These are phyloP conservation scores for Aradus depressus DNA, from an alignment of 2,888 invertebrate species.

Conservation along the genomic window DNA sequence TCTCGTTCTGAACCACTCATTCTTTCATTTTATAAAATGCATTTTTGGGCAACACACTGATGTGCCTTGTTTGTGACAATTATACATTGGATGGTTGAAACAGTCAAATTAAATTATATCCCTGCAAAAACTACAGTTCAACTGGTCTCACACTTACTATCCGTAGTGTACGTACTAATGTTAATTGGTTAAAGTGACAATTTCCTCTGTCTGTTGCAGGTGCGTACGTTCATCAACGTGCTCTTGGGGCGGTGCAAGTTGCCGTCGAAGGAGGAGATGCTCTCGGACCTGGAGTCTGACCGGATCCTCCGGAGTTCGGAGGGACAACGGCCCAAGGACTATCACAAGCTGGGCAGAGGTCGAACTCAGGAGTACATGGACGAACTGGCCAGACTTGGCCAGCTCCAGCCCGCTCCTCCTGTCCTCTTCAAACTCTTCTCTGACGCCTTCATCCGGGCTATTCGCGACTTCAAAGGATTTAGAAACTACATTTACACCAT, in stretches of 20 bases:
- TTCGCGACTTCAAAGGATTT: conserved; percentile 50
- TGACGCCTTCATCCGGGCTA: conserved; percentile 51
- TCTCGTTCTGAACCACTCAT: no score
- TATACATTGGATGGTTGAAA: no score
- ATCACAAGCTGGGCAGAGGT: conserved; percentile 64
- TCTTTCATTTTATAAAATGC: no score
- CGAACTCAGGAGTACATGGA: conserved; percentile 60
- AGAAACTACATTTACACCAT: conserved; percentile 51
- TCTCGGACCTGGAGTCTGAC: conserved; percentile 47
- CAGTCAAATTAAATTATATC: no score
- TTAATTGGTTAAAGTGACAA: no score
- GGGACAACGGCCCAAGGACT: conserved; percentile 59
- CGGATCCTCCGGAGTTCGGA: conserved; percentile 45
- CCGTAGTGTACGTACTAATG: no score
- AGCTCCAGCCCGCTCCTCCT: conserved; percentile 48
- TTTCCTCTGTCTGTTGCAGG: conserved; percentile 44
- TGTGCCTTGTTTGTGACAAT: no score
- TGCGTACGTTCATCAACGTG: conserved; percentile 51
- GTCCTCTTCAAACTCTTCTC: conserved; percentile 61
- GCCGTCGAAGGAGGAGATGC: conserved; percentile 53
- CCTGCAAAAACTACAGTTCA: no score
- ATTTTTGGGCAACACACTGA: no score
- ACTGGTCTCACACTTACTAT: no score
- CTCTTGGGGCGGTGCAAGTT: conserved; percentile 52
- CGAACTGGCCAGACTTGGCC: conserved; percentile 44